Evolutionary conservation across 2,113 vertebrate species (phyloP).

Genomic region (Murina feae): DNA sequence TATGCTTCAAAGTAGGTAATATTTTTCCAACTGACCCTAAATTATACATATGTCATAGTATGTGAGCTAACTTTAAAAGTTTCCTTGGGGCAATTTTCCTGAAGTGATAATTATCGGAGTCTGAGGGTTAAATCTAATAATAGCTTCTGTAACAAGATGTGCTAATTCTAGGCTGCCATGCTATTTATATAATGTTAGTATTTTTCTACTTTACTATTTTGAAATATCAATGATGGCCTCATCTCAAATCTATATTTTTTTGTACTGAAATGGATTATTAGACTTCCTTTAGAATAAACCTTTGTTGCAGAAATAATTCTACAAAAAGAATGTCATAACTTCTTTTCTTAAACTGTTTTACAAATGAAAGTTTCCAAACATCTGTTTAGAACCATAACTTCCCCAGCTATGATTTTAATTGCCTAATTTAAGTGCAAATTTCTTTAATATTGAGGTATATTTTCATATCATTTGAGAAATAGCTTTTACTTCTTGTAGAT

Average conservation of each 20-base stretch:
- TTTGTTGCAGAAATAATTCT: background rate
- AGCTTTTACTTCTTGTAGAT: background rate
- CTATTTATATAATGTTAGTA: background rate
- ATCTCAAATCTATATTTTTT: background rate
- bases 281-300: background rate
- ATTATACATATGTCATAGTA: background rate
- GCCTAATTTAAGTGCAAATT: background rate
- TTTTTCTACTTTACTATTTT: background rate
- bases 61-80: background rate
- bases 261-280: background rate
- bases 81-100: background rate
- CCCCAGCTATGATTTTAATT: background rate
- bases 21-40: background rate
- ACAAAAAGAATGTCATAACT: background rate
- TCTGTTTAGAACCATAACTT: background rate
- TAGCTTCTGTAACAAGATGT: background rate
- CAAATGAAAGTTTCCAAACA: background rate
- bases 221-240: background rate
- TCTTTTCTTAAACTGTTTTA: background rate
- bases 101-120: background rate
- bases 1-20: background rate
- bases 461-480: background rate
- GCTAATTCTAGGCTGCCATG: background rate
- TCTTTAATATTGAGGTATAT: background rate
- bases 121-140: background rate